These are phyloP conservation scores for Beaufortia kweichowensis DNA, from an alignment of 2,113 vertebrate genomes.

Conservation along the genomic window DNA sequence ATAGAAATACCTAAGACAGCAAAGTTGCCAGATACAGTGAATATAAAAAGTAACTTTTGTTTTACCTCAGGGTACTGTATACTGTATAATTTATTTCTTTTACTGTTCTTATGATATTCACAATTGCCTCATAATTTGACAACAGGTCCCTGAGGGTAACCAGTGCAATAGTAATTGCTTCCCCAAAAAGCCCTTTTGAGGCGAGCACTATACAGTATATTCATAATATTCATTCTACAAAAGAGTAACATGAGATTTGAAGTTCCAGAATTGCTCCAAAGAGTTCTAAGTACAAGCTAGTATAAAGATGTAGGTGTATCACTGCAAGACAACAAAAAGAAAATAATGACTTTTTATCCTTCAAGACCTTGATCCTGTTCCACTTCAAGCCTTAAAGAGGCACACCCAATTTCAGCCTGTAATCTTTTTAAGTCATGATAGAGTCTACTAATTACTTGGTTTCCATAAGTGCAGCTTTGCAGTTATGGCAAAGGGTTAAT, in stretches of 20 bases:
- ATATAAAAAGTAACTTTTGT: no score
- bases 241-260: neutral
- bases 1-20: no score
- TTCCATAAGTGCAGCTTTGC: slow-evolving; percentile 25
- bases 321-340: neutral
- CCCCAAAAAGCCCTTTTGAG: no score
- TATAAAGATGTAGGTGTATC: neutral
- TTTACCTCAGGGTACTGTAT: no score
- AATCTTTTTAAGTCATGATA: slow-evolving; percentile 33
- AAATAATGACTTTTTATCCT: neutral
- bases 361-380: neutral
- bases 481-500: slow-evolving; percentile 24
- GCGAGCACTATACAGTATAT: neutral
- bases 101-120: no score
- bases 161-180: no score
- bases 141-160: no score
- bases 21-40: no score
- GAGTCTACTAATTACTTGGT: slow-evolving; percentile 35
- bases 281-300: neutral
- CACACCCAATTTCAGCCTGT: slow-evolving; percentile 42
- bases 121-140: no score
- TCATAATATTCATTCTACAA: neutral
- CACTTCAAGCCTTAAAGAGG: slow-evolving; percentile 20
- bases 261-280: neutral
- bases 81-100: no score